Percentiles rank a stretch among this genome's conserved stretches.
These are phyloP conservation scores for Lasioglossum villosulum DNA, from an alignment of 2,888 invertebrate species.

Conservation along the genomic window DNA sequence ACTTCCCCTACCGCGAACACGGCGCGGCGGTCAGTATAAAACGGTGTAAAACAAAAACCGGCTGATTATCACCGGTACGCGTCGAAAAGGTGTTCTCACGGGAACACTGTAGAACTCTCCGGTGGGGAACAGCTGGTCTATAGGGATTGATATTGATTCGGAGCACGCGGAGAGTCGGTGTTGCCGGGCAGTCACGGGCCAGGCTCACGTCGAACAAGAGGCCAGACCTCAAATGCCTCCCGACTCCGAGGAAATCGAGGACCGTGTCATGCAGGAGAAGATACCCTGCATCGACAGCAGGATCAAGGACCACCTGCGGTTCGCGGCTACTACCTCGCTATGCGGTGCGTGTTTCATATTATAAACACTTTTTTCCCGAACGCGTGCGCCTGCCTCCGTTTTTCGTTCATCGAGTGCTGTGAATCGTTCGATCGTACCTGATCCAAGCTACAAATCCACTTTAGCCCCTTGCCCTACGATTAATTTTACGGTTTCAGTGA, in stretches of 20 bases:
- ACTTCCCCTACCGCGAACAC: neutral
- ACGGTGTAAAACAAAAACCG: neutral
- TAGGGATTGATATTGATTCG: constrained; percentile 79
- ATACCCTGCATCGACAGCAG: constrained; percentile 58
- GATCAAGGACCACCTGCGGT: constrained; percentile 61
- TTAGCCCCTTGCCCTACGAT: no score
- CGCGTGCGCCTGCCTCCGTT: neutral
- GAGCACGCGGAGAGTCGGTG: constrained; percentile 63
- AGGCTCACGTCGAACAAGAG: constrained; percentile 58
- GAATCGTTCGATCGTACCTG: no score
- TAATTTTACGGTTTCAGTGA: no score
- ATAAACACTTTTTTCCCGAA: neutral
- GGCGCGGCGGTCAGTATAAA: neutral
- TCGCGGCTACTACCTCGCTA: constrained; percentile 41
- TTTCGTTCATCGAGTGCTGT: neutral
- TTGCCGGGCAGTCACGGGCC: constrained; percentile 66
- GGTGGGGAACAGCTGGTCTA: constrained; percentile 64
- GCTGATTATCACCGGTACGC: constrained; percentile 47
- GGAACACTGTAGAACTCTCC: constrained; percentile 19
- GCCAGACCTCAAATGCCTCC: constrained; percentile 56
- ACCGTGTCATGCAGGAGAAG: constrained; percentile 51
- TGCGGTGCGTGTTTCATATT: constrained; percentile 62
- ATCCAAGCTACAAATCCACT: no score
- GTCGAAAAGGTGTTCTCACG: constrained; percentile 50
- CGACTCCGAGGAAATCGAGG: constrained; percentile 61